Evolutionary conservation across 2,113 vertebrate genomes (phyloP).

Genomic region (Arenaria interpres): DNA sequence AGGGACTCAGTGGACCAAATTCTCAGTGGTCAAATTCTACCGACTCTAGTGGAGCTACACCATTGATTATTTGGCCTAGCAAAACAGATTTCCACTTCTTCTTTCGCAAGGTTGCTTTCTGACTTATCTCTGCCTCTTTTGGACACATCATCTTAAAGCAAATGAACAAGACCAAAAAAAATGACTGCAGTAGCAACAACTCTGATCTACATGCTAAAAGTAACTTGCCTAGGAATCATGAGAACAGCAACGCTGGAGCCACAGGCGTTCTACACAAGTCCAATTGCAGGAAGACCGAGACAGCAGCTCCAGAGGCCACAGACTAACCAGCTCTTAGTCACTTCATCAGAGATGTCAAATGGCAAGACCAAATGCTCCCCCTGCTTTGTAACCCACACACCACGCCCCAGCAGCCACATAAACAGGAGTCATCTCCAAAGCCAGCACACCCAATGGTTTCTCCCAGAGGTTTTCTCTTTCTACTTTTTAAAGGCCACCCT

Average conservation of each 20-base stretch:
- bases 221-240: not conserved
- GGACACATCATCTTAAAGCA: not conserved
- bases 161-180: not conserved
- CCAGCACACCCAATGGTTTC: not conserved
- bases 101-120: not conserved
- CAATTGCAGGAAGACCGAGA: not conserved
- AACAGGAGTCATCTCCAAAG: not conserved
- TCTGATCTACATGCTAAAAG: not conserved
- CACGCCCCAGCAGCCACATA: not conserved
- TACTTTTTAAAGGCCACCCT: not conserved
- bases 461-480: not conserved
- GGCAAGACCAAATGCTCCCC: fast-evolving
- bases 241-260: fast-evolving
- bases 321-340: not conserved
- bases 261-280: fast-evolving
- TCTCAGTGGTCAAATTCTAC: not conserved
- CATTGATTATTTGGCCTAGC: not conserved
- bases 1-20: not conserved
- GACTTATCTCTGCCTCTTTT: not conserved
- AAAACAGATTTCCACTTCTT: not conserved
- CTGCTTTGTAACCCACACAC: not conserved
- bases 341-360: not conserved
- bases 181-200: not conserved
- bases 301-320: not conserved
- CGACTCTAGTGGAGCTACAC: not conserved